Conservation (phyloP, 2,888 invertebrate genomes). For the Zygogramma bicolorata region DNA sequence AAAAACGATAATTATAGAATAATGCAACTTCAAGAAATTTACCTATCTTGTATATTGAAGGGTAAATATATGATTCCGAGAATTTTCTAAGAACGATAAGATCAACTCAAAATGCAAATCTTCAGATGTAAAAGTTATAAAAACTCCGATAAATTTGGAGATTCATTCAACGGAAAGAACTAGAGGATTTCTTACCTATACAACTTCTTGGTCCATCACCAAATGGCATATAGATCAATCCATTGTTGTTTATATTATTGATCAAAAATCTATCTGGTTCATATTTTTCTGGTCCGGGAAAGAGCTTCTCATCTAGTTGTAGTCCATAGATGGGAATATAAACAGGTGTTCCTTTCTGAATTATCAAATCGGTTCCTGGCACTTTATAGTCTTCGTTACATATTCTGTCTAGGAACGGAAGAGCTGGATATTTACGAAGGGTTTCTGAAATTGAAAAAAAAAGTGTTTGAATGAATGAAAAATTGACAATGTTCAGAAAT, state of each 20-base stretch:
- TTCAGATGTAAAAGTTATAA: too few relatives aligned
- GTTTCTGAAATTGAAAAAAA: conserved; percentile 27
- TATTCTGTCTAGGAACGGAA: conserved; percentile 35
- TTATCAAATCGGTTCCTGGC: conserved; percentile 51
- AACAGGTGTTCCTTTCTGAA: conserved; percentile 47
- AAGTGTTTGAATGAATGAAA: background rate
- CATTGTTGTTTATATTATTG: conserved; percentile 37
- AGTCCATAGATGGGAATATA: conserved; percentile 30
- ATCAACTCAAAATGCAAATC: too few relatives aligned
- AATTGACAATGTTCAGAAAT: background rate
- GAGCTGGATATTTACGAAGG: conserved; percentile 32
- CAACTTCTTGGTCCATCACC: conserved; percentile 46
- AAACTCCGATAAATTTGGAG: too few relatives aligned
- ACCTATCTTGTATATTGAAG: too few relatives aligned
- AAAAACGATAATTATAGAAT: too few relatives aligned
- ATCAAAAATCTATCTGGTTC: conserved; percentile 54
- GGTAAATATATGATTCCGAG: too few relatives aligned
- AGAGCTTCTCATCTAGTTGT: conserved; percentile 32
- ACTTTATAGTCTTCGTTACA: conserved; percentile 56
- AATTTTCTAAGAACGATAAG: too few relatives aligned
- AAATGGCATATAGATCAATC: conserved; percentile 53
- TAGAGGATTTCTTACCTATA: conserved; percentile 36
- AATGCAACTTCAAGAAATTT: too few relatives aligned
- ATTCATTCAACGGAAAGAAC: too few relatives aligned
- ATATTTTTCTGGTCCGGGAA: conserved; percentile 45